Evolutionary conservation across 2,888 invertebrate species (phyloP).

Genomic region (Timema cristinae): DNA sequence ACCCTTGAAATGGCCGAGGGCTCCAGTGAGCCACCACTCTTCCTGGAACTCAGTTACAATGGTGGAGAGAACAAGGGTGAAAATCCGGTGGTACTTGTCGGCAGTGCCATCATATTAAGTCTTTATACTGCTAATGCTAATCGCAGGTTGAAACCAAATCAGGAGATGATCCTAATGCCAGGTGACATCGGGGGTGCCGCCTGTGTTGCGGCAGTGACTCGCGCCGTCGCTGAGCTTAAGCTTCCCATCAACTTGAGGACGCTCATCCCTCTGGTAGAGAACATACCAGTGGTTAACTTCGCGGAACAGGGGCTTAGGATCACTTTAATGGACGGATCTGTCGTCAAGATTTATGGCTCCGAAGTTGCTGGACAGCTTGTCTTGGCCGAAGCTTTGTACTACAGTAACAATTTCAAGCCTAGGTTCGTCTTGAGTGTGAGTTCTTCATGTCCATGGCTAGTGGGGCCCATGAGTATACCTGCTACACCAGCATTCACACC

Average conservation of each 20-base stretch:
- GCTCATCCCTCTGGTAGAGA: no score
- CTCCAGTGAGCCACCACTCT: conserved; percentile 58
- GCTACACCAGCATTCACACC: conserved; percentile 63
- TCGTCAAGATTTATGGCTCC: conserved; percentile 67
- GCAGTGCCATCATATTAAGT: conserved; percentile 60
- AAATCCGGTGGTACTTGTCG: conserved; percentile 58
- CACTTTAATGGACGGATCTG: conserved; percentile 64
- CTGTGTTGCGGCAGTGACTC: conserved; percentile 55
- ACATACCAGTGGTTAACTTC: conserved; percentile 54
- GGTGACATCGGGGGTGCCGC: conserved; percentile 73
- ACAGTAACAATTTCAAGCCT: conserved; percentile 58
- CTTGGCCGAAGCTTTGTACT: conserved; percentile 65
- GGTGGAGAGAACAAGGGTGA: conserved; percentile 41
- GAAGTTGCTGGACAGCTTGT: conserved; percentile 70
- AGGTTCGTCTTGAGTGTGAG: conserved; percentile 60
- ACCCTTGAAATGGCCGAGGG: conserved; percentile 63
- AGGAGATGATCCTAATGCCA: conserved; percentile 70
- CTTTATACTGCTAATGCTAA: no score
- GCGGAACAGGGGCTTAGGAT: conserved; percentile 68
- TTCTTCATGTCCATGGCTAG: conserved; percentile 61
- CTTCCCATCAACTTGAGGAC: conserved; percentile 52
- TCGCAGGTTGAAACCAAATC: no score
- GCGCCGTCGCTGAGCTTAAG: conserved; percentile 53
- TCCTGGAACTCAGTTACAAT: conserved; percentile 60
- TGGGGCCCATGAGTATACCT: conserved; percentile 55